Percentiles rank a stretch among this genome's conserved stretches.
These are phyloP conservation scores for Dipus sagitta DNA, from an alignment of 2,797 vertebrate species.

Conservation along the genomic window DNA sequence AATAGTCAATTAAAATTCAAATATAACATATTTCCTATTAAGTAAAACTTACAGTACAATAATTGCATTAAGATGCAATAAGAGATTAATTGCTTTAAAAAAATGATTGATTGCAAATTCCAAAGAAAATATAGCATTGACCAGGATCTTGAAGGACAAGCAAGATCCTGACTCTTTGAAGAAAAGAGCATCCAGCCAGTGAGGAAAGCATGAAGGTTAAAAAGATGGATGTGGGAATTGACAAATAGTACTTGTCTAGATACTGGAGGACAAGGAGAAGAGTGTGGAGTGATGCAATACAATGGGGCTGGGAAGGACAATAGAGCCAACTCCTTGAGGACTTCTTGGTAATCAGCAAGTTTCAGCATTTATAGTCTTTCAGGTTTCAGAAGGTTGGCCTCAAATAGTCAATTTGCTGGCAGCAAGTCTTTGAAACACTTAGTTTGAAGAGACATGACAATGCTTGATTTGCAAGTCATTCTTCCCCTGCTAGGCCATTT, in stretches of 20 bases:
- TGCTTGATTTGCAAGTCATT: slow-evolving; percentile 46
- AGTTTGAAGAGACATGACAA: slow-evolving; percentile 55
- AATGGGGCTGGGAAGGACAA: neutral
- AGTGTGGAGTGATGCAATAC: neutral
- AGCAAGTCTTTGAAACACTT: slow-evolving; percentile 43
- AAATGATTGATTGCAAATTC: slow-evolving; percentile 49
- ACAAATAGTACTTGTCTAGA: neutral
- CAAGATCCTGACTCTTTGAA: neutral
- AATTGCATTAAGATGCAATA: neutral
- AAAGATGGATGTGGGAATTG: neutral
- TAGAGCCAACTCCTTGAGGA: neutral
- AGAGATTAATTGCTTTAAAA: slow-evolving; percentile 3
- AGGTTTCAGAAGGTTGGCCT: neutral
- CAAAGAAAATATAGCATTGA: neutral
- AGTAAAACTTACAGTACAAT: neutral
- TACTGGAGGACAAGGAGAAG: neutral
- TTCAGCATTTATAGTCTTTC: neutral
- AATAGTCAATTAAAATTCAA: neutral
- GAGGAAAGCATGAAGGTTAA: neutral
- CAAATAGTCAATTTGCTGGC: slow-evolving; percentile 20
- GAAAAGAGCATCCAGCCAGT: neutral
- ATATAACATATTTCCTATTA: neutral
- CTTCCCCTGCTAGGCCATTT: slow-evolving; percentile 29
- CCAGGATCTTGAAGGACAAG: neutral
- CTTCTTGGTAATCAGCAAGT: neutral